Conservation (phyloP, 2,113 vertebrate species). For the Sylvietta virens region DNA sequence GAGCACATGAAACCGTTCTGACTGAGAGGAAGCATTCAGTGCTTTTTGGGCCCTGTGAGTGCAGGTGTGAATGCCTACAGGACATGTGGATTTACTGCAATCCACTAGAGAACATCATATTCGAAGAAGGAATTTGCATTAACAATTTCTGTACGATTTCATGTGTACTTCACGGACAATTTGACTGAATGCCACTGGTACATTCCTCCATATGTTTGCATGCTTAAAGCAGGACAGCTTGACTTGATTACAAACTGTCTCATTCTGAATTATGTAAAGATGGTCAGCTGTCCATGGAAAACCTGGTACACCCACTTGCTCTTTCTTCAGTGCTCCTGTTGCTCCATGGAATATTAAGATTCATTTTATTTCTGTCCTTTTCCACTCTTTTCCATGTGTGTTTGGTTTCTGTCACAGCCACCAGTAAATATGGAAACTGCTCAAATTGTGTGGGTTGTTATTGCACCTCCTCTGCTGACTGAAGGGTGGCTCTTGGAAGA, state of each 20-base stretch:
- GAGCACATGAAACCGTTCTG: background rate
- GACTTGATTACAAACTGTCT: background rate
- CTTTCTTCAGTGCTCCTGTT: background rate
- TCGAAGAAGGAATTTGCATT: slow-evolving; percentile 12
- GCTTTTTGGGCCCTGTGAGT: background rate
- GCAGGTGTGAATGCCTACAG: slow-evolving; percentile 19
- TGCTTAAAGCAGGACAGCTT: background rate
- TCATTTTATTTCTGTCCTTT: background rate
- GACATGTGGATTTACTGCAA: background rate
- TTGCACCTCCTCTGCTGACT: background rate
- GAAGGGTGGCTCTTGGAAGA: background rate
- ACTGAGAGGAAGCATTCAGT: background rate
- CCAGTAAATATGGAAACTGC: background rate
- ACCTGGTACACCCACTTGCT: background rate
- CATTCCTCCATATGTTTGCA: background rate
- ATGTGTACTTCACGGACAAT: background rate
- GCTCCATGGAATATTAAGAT: background rate
- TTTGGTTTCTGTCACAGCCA: background rate
- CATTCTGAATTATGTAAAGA: background rate
- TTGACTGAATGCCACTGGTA: background rate
- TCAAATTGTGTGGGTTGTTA: background rate
- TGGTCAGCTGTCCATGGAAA: background rate
- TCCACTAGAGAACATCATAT: background rate
- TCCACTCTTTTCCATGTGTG: background rate
- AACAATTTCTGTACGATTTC: slow-evolving; percentile 13